phyloP scores from a whole-genome alignment of 1,140 invertebrate species.

The Eupristina koningsbergeri region DNA sequence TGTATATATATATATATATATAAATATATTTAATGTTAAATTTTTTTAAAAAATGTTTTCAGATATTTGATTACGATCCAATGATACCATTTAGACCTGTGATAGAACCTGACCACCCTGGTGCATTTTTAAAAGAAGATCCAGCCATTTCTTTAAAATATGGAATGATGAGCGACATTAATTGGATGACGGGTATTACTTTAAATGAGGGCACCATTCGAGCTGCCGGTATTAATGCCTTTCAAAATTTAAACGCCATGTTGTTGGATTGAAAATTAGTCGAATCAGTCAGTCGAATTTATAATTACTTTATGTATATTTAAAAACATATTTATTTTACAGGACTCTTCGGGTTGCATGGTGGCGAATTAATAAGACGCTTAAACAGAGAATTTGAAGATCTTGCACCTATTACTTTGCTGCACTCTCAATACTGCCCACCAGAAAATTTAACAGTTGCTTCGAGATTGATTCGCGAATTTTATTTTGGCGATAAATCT shows the following conservation, averaged over 20 bases:
- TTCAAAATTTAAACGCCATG: neutral
- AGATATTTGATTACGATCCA: conserved; percentile 81
- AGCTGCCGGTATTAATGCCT: conserved; percentile 73
- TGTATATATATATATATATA: too few relatives aligned
- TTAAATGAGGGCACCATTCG: conserved; percentile 80
- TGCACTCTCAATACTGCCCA: conserved; percentile 76
- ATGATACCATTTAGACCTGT: conserved; percentile 84
- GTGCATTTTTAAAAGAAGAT: conserved; percentile 78
- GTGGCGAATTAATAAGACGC: conserved; percentile 53
- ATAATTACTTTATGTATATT: too few relatives aligned
- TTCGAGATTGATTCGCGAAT: conserved; percentile 74
- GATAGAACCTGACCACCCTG: conserved; percentile 77
- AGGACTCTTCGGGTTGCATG: conserved; percentile 61
- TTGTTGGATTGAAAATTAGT: too few relatives aligned
- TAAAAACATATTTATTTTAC: neutral
- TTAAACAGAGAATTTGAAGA: conserved; percentile 75
- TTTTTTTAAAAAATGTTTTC: conserved; percentile 11
- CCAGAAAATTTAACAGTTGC: conserved; percentile 67
- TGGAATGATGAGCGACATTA: conserved; percentile 75
- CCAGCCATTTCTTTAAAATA: conserved; percentile 71
- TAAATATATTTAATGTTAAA: too few relatives aligned
- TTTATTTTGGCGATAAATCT: conserved; percentile 75
- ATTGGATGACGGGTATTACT: conserved; percentile 80
- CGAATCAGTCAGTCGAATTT: too few relatives aligned
- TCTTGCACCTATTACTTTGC: conserved; percentile 76